Conservation (phyloP, 2,113 vertebrate species). For the Brachyistius frenatus region DNA sequence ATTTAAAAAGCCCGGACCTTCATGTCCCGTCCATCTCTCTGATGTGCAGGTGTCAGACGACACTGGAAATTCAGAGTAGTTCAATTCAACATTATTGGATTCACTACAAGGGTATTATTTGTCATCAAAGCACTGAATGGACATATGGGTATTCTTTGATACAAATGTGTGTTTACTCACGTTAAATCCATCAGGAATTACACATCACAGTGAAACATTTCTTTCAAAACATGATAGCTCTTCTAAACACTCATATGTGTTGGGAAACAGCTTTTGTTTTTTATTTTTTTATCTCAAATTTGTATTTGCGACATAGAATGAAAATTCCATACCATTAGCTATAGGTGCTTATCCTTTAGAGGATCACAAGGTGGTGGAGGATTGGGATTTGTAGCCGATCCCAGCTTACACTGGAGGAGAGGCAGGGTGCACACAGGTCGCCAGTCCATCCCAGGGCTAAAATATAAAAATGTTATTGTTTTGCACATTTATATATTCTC, state of each 20-base stretch:
- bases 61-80: neutral
- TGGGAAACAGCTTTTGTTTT: neutral
- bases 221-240: neutral
- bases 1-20: neutral
- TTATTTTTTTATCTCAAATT: too few species aligned
- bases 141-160: slow-evolving; percentile 32
- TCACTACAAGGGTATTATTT: slow-evolving; percentile 48
- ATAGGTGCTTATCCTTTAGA: neutral
- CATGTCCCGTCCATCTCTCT: neutral
- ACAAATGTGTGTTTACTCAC: slow-evolving; percentile 8
- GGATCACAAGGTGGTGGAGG: too few species aligned
- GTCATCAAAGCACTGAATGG: slow-evolving; percentile 19
- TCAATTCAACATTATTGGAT: slow-evolving; percentile 43
- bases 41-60: neutral
- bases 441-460: neutral
- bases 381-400: too few species aligned
- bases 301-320: slow-evolving; percentile 1
- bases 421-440: neutral
- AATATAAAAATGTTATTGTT: neutral
- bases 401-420: too few species aligned
- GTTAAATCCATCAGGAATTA: slow-evolving; percentile 32
- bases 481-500: neutral
- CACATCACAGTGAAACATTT: neutral
- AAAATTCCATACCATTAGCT: neutral
- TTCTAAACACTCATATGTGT: neutral